phyloP scores from a whole-genome alignment of 1,140 invertebrate species.

The Drepana arcuata region DNA sequence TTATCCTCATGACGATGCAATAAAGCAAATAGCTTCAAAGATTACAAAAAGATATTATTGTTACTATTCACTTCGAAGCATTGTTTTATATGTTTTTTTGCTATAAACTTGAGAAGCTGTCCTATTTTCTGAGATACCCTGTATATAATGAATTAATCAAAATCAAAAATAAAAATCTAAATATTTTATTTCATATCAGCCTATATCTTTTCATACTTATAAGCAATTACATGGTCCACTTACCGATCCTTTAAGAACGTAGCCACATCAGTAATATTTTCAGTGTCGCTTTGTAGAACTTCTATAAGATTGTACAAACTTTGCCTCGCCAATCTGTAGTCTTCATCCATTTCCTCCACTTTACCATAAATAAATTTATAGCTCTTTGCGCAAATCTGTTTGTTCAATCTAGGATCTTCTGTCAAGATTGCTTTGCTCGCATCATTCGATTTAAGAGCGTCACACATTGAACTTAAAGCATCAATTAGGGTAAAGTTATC shows the following conservation, averaged over 20 bases:
- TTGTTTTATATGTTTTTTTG: no score
- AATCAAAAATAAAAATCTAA: conserved; percentile 7
- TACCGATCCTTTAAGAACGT: conserved; percentile 42
- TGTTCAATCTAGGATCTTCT: conserved; percentile 31
- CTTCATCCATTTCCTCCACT: conserved; percentile 16
- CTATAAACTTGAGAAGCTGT: no score
- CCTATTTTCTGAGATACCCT: no score
- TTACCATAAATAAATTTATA: conserved; percentile 35
- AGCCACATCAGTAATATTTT: conserved; percentile 27
- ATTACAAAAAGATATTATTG: no score
- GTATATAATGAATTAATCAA: no score
- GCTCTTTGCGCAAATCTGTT: conserved; percentile 38
- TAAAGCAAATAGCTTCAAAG: no score
- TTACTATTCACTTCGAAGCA: no score
- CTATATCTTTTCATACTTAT: not conserved
- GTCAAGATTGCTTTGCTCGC: conserved; percentile 34
- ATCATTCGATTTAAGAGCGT: conserved; percentile 34
- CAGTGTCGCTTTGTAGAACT: conserved; percentile 19
- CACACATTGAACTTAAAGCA: conserved; percentile 29
- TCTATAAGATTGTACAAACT: conserved; percentile 34
- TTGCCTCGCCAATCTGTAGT: conserved; percentile 18
- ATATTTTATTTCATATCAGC: not conserved
- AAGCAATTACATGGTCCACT: conserved; percentile 4
- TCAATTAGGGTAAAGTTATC: conserved; percentile 31
- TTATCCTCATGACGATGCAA: no score